phyloP scores from a whole-genome alignment of 1,140 invertebrate species.

The Cotesia typhae region DNA sequence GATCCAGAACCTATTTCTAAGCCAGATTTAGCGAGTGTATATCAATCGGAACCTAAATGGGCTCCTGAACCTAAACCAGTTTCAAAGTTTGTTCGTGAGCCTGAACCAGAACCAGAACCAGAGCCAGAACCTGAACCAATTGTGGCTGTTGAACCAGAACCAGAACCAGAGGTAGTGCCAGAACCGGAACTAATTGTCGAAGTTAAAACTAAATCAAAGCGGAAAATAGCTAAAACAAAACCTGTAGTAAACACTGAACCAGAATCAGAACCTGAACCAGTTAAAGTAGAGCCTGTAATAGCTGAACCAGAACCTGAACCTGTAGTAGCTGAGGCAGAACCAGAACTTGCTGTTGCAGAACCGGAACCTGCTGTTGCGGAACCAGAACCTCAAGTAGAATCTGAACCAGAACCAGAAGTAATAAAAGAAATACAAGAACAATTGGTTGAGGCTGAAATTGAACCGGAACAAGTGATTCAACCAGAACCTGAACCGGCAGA shows the following conservation, averaged over 20 bases:
- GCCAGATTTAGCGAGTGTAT: slow-evolving; percentile 20
- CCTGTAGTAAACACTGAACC: slow-evolving; percentile 36
- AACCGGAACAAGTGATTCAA: no score
- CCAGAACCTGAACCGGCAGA: no score
- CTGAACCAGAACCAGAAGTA: background rate
- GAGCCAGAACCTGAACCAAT: background rate
- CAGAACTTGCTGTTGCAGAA: slow-evolving; percentile 17
- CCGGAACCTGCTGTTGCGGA: slow-evolving; percentile 27
- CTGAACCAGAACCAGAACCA: slow-evolving; percentile 27
- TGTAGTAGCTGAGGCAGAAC: slow-evolving; percentile 25
- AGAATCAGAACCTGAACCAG: slow-evolving; percentile 38
- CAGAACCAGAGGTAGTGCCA: slow-evolving; percentile 8
- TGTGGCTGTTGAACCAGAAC: slow-evolving; percentile 8
- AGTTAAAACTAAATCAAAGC: slow-evolving; percentile 26
- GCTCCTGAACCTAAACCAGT: background rate
- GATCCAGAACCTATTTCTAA: slow-evolving; percentile 36
- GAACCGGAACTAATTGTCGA: slow-evolving; percentile 5
- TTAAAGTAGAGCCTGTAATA: slow-evolving; percentile 36
- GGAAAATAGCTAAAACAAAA: slow-evolving; percentile 30
- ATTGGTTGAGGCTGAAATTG: no score
- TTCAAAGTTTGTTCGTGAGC: slow-evolving; percentile 5
- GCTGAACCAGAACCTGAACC: slow-evolving; percentile 31
- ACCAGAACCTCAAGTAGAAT: slow-evolving; percentile 1
- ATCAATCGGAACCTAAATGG: slow-evolving; percentile 4
- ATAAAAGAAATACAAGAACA: slow-evolving; percentile 12